phyloP scores from a whole-genome alignment of 2,797 vertebrate genomes.

The Sebastes elongatus region DNA sequence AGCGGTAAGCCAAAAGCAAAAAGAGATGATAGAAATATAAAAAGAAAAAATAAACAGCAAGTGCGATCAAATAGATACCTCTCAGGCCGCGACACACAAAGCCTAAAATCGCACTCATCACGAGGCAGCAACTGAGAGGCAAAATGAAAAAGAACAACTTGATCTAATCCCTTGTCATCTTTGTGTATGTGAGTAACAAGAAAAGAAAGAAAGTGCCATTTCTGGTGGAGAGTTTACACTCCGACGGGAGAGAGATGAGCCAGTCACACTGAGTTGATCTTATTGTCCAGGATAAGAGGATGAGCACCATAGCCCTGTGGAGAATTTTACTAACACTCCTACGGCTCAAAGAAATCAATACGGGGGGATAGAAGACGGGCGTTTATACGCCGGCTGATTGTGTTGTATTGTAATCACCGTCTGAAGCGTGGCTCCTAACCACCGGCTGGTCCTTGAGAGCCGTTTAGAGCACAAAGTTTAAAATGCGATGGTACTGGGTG shows the following conservation, averaged over 20 bases:
- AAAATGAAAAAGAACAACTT: slow-evolving; percentile 50
- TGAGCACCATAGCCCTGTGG: slow-evolving; percentile 61
- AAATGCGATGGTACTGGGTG: background rate
- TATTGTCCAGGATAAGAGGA: slow-evolving; percentile 78
- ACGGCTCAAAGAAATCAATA: slow-evolving; percentile 71
- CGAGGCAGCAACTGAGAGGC: slow-evolving; percentile 17
- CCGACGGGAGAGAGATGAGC: slow-evolving; percentile 63
- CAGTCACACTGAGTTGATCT: slow-evolving; percentile 74
- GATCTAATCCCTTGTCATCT: slow-evolving; percentile 63
- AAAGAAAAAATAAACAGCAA: slow-evolving; percentile 10
- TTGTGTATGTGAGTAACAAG: slow-evolving; percentile 47
- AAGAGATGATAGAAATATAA: slow-evolving; percentile 29
- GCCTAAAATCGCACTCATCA: slow-evolving; percentile 22
- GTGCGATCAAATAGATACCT: slow-evolving; percentile 17
- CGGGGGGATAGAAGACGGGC: slow-evolving; percentile 32
- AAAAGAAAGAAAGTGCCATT: slow-evolving; percentile 51
- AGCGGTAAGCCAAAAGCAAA: slow-evolving; percentile 1
- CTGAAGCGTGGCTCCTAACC: slow-evolving; percentile 32
- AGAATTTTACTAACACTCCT: slow-evolving; percentile 64
- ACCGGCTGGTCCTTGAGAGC: slow-evolving; percentile 19
- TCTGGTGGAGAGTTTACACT: slow-evolving; percentile 63
- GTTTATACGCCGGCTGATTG: slow-evolving; percentile 54
- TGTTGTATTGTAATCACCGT: slow-evolving; percentile 34
- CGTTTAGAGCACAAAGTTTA: slow-evolving; percentile 13
- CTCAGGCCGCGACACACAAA: slow-evolving; percentile 10